Evolutionary conservation across 2,113 vertebrate genomes (phyloP), one percentile per base, ranked within the genome.

Genomic region (Eublepharis macularius): DNA sequence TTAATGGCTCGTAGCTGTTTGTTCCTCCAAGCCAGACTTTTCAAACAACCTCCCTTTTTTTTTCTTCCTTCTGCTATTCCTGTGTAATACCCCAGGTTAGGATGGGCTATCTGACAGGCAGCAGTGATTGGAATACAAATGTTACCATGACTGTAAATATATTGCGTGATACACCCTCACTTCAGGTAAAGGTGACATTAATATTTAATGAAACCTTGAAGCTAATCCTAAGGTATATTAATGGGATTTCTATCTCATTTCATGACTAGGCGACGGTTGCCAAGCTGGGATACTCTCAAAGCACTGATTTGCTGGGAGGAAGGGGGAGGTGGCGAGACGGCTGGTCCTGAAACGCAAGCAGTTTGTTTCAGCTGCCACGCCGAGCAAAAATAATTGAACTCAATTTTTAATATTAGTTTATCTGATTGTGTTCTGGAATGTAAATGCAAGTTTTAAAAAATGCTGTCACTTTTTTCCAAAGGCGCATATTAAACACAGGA

Each of bases 371-470:
- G 63, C 49, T 89, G 26, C 81, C 89, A 16, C 7, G 34, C 19
- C 36, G 68, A 84, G 47, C 88, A 86, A 93, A 93, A 86, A 84
- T 79, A 90, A 92, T 91, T 86, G 87, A 86, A 76, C 34, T 6
- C 68, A 70, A 45, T 9, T 70, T 66, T 87, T 89, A 80, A 89
- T 83, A 92, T 92, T 75, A 79, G 80, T 80, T 89, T 82, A 94
- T 51, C 87, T 1, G 0, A 82, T 79, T 86, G 82, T 85, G 65
- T 86, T 82, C 68, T 85, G 88, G 92, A 88, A 87, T 78, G 54
- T 80, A 91, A 92, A 91, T 75, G 89, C 8, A 76, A 83, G 88
- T 82, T 92, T 89, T 36, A 70, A 70, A 81, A 93, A 91, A 82
- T 29, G 66, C 80, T 88, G 75, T 75, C 7, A 41, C 36, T 82